A percentile compares a stretch with the other conserved stretches of the same genome.
phyloP scores from a whole-genome alignment of 2,797 vertebrate genomes.

The Sus cebifrons region DNA sequence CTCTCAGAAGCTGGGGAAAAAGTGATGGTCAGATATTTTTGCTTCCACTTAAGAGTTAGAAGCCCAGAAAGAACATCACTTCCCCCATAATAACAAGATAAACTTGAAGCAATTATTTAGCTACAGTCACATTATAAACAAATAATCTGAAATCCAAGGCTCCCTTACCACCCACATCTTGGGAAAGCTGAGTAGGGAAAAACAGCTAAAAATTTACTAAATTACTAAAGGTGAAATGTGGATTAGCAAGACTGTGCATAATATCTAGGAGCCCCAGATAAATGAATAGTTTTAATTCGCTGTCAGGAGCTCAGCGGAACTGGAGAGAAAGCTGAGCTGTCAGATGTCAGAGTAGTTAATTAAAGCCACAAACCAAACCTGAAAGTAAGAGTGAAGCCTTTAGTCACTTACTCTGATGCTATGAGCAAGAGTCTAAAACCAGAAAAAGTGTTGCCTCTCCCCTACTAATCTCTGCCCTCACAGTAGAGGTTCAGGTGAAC shows the following conservation, averaged over 20 bases:
- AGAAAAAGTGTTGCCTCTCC: neutral
- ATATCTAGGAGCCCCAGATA: neutral
- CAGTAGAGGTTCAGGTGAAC: neutral
- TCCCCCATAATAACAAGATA: neutral
- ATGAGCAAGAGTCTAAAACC: neutral
- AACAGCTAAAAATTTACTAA: neutral
- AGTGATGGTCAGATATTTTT: neutral
- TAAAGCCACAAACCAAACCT: neutral
- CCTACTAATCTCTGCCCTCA: neutral
- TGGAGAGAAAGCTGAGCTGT: neutral
- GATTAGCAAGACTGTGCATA: neutral
- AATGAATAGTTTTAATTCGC: neutral
- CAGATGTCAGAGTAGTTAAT: neutral
- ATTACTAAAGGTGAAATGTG: neutral
- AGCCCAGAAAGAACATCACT: neutral
- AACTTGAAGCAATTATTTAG: conserved; percentile 2
- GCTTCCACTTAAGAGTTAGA: neutral
- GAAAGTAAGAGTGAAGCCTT: neutral
- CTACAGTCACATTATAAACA: neutral
- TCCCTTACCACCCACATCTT: neutral
- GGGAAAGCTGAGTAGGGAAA: neutral
- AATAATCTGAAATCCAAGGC: conserved; percentile 19
- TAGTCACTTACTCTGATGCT: neutral
- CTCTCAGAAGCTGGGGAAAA: neutral
- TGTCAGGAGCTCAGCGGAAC: neutral